Percentiles rank a stretch among this genome's conserved stretches.
Conservation (phyloP, 2,888 invertebrate genomes). For the Drosophila setosimentum region DNA sequence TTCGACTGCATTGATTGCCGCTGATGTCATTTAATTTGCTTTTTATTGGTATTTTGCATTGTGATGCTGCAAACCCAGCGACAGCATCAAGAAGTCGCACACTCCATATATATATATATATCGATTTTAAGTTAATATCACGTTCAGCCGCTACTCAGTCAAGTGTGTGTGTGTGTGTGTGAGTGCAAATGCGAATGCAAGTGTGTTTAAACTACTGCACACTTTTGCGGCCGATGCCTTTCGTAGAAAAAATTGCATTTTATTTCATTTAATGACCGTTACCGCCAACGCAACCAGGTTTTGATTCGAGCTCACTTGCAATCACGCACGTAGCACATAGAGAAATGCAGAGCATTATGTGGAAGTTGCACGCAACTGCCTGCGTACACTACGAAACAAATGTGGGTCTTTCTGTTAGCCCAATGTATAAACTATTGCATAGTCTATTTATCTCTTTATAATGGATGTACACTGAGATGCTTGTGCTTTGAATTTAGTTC, state of each 20-base stretch:
- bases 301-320: constrained; percentile 62
- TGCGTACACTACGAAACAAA: background rate
- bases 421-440: background rate
- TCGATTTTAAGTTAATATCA: constrained; percentile 59
- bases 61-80: background rate
- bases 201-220: constrained; percentile 10
- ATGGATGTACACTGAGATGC: background rate
- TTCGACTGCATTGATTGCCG: constrained; percentile 26
- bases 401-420: background rate
- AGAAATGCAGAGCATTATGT: background rate
- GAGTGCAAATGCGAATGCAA: constrained; percentile 1
- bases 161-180: constrained; percentile 1
- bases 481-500: background rate
- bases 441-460: background rate
- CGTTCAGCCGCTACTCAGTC: background rate
- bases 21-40: constrained; percentile 28
- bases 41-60: constrained; percentile 33
- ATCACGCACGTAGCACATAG: constrained; percentile 48
- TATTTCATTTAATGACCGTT: constrained; percentile 58
- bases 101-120: background rate
- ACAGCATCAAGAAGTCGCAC: background rate
- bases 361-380: constrained; percentile 23
- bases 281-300: constrained; percentile 35
- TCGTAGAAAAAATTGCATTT: constrained; percentile 40
- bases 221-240: constrained; percentile 5